Base-by-base conservation (phyloP, 2,888 invertebrate genomes). In the Noctua janthe region DNA sequence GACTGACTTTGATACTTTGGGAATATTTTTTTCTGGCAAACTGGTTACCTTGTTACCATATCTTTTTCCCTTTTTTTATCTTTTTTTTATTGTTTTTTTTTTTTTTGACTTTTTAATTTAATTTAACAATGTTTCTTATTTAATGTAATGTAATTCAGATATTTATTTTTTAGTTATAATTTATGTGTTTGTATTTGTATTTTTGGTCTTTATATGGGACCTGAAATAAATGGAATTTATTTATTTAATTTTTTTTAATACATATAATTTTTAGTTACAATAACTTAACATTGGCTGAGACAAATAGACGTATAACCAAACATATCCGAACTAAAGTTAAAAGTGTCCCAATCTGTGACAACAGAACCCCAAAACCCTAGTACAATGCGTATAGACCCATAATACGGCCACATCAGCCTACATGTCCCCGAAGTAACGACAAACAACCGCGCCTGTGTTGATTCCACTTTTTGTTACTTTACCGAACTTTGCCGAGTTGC, bases 401-500 rank as follows among this genome's bases (percentile, higher is more conserved):
- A 78, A 62, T 59, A 47, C 17, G 15, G 35, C 7, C 47, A 70
- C 69, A 73, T 76, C 39, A 73, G 51, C 66, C 6, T 70, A 73
- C 66, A 49, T 59, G 64, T 66, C 6, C 39, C 70, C 76, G 13
- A 76, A 74, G 76, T 82, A 64, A 86, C 51, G 29, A 51, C 76
- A 83, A 86, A 83, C 66, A 86, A 49, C 72, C 83, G 20, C 83
- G 66, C 87, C 87, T 71, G 11, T 83, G 73, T 86, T 82, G 87
- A 73, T 78, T 49, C 20, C 17, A 70, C 20, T 84, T 83, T 83
- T 87, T 71, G 76, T 67, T 23, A 39, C 64, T 86, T 82, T 64
- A 54, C 17, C 54, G 17, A 83, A 86, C 62, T 82, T 64, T 66
- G n/a, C 43, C 1, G 6, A 66, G 20, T 66, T 51, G 15, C 51